Percentiles rank a stretch among this genome's conserved stretches.
These are phyloP conservation scores for Echinometra lucunter DNA, from an alignment of 53 echinoderm and acorn worm species.

Conservation along the genomic window DNA sequence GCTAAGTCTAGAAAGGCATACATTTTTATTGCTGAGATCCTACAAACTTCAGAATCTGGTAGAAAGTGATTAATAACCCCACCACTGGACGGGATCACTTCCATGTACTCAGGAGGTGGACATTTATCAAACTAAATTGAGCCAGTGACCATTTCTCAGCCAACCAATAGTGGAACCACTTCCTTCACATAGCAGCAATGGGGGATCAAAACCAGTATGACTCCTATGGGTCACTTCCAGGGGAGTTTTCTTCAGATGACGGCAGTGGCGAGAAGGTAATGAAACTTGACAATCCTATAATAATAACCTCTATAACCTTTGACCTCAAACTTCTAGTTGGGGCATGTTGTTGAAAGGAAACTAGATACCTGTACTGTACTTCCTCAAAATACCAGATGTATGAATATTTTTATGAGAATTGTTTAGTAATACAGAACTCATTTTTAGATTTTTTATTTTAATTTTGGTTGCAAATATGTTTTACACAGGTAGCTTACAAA, in stretches of 20 bases:
- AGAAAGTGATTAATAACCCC: neutral
- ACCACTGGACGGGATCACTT: neutral
- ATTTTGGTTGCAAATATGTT: no score
- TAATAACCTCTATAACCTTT: neutral
- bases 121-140: neutral
- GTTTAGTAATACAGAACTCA: no score
- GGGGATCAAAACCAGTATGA: slow-evolving; percentile 55
- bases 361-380: neutral
- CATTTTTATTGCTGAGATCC: neutral
- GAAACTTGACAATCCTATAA: neutral
- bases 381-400: neutral
- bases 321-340: neutral
- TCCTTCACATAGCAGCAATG: slow-evolving; percentile 3
- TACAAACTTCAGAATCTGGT: neutral
- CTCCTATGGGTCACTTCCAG: slow-evolving; percentile 37
- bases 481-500: no score
- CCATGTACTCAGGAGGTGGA: neutral
- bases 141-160: neutral
- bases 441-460: no score
- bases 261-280: slow-evolving; percentile 26
- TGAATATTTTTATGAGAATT: no score
- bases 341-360: neutral
- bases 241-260: slow-evolving; percentile 1
- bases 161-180: neutral
- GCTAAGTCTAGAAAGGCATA: no score